These are phyloP conservation scores for Xiphophorus hellerii DNA, from an alignment of 2,113 vertebrate genomes.

Conservation along the genomic window DNA sequence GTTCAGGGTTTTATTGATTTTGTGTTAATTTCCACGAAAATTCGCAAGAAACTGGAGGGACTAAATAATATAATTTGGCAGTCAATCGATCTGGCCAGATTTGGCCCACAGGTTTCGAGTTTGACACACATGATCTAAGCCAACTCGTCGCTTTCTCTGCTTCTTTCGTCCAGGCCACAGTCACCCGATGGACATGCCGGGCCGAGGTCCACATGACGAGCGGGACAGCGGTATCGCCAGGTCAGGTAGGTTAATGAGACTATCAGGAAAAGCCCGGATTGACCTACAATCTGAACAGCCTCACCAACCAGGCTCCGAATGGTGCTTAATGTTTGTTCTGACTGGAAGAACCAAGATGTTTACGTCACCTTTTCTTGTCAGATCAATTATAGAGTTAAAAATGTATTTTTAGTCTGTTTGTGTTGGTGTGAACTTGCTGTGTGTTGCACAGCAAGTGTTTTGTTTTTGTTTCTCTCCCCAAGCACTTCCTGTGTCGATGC, in stretches of 20 bases:
- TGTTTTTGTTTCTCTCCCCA: background rate
- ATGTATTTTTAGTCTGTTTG: background rate
- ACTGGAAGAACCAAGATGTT: slow-evolving; percentile 11
- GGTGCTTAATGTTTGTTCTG: slow-evolving; percentile 16
- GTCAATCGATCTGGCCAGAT: too few species aligned
- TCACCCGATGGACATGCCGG: slow-evolving; percentile 99
- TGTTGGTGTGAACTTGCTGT: background rate
- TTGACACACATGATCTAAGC: background rate
- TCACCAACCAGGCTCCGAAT: slow-evolving; percentile 16
- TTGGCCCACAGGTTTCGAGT: too few species aligned
- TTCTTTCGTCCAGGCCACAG: slow-evolving; percentile 87
- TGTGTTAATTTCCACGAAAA: too few species aligned
- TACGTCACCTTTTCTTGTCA: background rate
- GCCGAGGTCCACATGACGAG: slow-evolving; percentile 89
- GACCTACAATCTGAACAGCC: slow-evolving; percentile 30
- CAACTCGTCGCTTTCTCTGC: background rate
- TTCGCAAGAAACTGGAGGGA: too few species aligned
- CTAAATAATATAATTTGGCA: too few species aligned
- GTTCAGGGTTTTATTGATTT: too few species aligned
- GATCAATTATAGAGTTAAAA: background rate
- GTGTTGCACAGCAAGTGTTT: background rate
- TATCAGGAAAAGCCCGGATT: slow-evolving; percentile 50
- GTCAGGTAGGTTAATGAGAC: slow-evolving; percentile 86
- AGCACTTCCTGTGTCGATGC: slow-evolving; percentile 3
- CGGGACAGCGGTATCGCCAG: slow-evolving; percentile 97